Evolutionary conservation across 1,140 invertebrate species (phyloP).

Genomic region (Drosophila miranda): DNA sequence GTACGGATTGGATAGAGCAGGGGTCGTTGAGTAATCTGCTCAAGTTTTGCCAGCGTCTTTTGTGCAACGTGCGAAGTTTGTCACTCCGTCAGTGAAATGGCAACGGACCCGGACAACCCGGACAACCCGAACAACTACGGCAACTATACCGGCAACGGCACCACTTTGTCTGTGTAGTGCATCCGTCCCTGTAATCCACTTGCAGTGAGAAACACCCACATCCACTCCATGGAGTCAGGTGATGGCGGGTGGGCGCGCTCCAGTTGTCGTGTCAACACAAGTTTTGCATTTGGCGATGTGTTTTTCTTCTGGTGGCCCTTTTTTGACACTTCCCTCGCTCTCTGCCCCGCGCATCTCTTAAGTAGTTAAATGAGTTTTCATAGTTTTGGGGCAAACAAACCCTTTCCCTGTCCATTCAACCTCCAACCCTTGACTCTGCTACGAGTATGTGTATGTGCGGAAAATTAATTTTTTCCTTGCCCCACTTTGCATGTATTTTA

Average conservation of each 20-base stretch:
- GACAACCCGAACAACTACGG: slow-evolving; percentile 8
- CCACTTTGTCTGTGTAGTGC: slow-evolving; percentile 54
- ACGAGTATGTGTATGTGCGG: slow-evolving; percentile 14
- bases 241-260: slow-evolving; percentile 7
- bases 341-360: slow-evolving; percentile 20
- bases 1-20: slow-evolving; percentile 1
- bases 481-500: slow-evolving; percentile 4
- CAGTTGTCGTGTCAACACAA: slow-evolving; percentile 73
- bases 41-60: slow-evolving; percentile 67
- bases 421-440: too few species aligned
- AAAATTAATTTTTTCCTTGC: slow-evolving; percentile 52
- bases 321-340: background rate
- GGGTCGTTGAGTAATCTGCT: slow-evolving; percentile 58
- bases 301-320: slow-evolving; percentile 55
- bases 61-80: slow-evolving; percentile 75
- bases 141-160: slow-evolving; percentile 24
- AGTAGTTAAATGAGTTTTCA: slow-evolving; percentile 79
- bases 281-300: slow-evolving; percentile 74
- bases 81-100: slow-evolving; percentile 73
- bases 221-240: slow-evolving; percentile 23
- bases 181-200: slow-evolving; percentile 55
- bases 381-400: slow-evolving; percentile 52
- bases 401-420: slow-evolving; percentile 18
- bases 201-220: slow-evolving; percentile 23
- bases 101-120: slow-evolving; percentile 9